Evolutionary conservation across 2,888 invertebrate genomes (phyloP).

Genomic region (Caenorhabditis sp.): DNA sequence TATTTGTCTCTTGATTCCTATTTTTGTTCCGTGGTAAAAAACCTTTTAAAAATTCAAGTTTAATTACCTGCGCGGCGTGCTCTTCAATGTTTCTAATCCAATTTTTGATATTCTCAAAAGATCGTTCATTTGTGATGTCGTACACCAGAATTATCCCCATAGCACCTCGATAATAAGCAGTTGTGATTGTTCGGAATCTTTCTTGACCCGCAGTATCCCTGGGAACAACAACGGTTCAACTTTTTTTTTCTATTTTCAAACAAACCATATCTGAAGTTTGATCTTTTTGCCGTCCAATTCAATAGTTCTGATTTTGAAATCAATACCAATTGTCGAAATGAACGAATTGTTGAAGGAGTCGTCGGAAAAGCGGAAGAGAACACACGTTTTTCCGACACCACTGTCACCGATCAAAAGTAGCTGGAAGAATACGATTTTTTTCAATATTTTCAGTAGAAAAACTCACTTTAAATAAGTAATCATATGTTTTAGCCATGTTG

Average conservation of each 20-base stretch:
- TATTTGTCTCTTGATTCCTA: not conserved
- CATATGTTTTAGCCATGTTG: constrained; percentile 54
- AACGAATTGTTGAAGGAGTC: constrained; percentile 77
- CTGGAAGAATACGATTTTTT: constrained; percentile 33
- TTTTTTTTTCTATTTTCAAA: not conserved
- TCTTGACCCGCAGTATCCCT: constrained; percentile 99
- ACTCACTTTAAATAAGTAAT: constrained; percentile 52
- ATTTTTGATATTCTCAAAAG: constrained; percentile 98
- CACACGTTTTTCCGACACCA: constrained; percentile 73
- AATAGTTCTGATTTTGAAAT: constrained; percentile 75
- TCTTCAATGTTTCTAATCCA: constrained; percentile 96
- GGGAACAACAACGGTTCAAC: no score
- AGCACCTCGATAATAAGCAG: constrained; percentile 98
- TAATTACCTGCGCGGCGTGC: constrained; percentile 41
- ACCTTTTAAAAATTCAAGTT: not conserved
- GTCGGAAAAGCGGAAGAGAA: constrained; percentile 76
- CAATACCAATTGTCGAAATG: constrained; percentile 73
- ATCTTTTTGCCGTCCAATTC: constrained; percentile 76
- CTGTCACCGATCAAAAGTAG: constrained; percentile 58
- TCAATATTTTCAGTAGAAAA: constrained; percentile 3
- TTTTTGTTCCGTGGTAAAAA: no score
- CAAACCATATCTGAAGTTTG: constrained; percentile 73
- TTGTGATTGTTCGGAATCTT: constrained; percentile 96
- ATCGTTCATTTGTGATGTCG: constrained; percentile 98
- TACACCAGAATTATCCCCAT: constrained; percentile 88